Conservation (phyloP, 2,113 vertebrate genomes). For the Oncorhynchus keta region DNA sequence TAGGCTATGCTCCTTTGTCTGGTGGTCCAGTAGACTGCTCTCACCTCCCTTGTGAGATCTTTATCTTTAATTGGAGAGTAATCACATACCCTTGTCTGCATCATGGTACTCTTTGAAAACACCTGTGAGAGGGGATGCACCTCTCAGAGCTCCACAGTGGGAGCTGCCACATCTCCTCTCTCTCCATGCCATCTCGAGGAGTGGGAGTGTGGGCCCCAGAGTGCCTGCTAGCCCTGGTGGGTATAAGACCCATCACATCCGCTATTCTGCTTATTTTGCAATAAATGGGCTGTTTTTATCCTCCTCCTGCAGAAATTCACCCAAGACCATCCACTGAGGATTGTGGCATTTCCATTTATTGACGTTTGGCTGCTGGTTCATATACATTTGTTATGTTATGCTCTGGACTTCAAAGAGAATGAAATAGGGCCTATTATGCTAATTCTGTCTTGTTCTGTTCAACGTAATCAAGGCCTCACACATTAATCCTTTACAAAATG, state of each 20-base stretch:
- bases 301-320: slow-evolving; percentile 68
- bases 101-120: slow-evolving; percentile 59
- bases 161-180: slow-evolving; percentile 53
- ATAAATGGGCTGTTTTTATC: slow-evolving; percentile 64
- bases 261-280: slow-evolving; percentile 74
- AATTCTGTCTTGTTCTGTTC: slow-evolving; percentile 78
- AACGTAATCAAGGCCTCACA: slow-evolving; percentile 72
- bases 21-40: slow-evolving; percentile 14
- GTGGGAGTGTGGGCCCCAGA: slow-evolving; percentile 40
- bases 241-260: slow-evolving; percentile 64
- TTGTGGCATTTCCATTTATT: slow-evolving; percentile 79
- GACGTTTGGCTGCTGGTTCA: slow-evolving; percentile 77
- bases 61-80: slow-evolving; percentile 71
- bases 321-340: slow-evolving; percentile 71
- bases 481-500: slow-evolving; percentile 74
- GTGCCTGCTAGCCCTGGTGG: slow-evolving; percentile 65
- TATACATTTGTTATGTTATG: slow-evolving; percentile 79
- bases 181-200: slow-evolving; percentile 57
- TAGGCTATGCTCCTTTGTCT: slow-evolving; percentile 31
- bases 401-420: slow-evolving; percentile 81
- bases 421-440: slow-evolving; percentile 76
- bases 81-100: slow-evolving; percentile 60
- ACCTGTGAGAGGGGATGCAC: slow-evolving; percentile 67
- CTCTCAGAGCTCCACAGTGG: slow-evolving; percentile 58
- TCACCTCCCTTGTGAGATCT: slow-evolving; percentile 63